Evolutionary conservation across 2,888 invertebrate genomes (phyloP), one percentile per base, ranked within the genome.

Genomic region (Campoplex capitator): DNA sequence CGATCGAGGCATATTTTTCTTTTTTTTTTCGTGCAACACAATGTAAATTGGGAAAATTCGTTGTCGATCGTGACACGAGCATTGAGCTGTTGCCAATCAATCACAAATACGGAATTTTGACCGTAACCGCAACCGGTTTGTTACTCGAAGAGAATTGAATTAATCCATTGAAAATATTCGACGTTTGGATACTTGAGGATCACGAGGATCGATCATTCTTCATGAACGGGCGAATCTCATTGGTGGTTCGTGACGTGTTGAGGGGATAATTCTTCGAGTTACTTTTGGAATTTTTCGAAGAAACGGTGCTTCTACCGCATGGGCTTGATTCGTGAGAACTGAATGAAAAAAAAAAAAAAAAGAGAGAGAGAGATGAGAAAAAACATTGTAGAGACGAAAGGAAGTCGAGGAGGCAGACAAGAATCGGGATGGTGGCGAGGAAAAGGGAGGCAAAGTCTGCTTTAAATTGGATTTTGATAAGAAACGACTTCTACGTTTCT

Each of bases 401-500:
- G 28, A 58, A 42, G 28, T 1, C 23, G 73, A 42, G 68, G 45
- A 38, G 51, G 73, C 18, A 73, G 32, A 16, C 62, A 32, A 78
- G 73, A 80, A 67, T 71, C 77, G 76, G 77, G 71, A 65, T 67
- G 84, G 79, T 76, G 80, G 80, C 68, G 70, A 45, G 71, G 79
- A 28, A 71, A 54, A 42, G 76, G 79, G 70, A 58, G 84, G 62
- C 58, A 82, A 51, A 77, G 85, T 82, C 82, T 76, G 84, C 87
- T 83, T 88, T 86, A 87, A 89, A 89, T 89, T 88, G 88, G 87
- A 89, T 88, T 89, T 88, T 88, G 87, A 89, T 89, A 88, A 88
- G 88, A 88, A 88, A 88, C 88, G 89, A 89, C 89, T 89, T 82
- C 75, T 86, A 87, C 88, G 87, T 88, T 87, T 86, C 86, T 84